phyloP scores from a whole-genome alignment of 2,888 invertebrate genomes.

The Physocephala rufipes region DNA sequence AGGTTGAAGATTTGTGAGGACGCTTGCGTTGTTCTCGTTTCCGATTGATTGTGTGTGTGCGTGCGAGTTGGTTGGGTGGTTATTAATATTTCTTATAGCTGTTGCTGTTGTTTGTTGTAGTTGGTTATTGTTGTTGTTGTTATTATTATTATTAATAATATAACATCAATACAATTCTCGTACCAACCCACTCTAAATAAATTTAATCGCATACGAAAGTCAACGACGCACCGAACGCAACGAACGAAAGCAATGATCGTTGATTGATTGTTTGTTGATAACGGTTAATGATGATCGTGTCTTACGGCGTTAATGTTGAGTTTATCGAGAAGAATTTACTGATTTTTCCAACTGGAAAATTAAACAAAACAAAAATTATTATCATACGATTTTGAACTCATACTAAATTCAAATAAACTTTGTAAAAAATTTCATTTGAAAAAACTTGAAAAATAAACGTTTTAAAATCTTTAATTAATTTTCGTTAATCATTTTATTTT shows the following conservation, averaged over 20 bases:
- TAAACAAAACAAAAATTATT: no score
- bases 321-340: background rate
- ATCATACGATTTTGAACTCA: no score
- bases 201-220: no score
- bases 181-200: background rate
- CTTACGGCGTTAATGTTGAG: background rate
- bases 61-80: background rate
- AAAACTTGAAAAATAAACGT: no score
- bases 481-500: background rate
- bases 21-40: no score
- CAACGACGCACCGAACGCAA: background rate
- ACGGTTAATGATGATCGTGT: background rate
- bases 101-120: background rate
- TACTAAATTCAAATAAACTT: no score
- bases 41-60: background rate
- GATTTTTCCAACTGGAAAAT: conserved; percentile 11
- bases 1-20: no score
- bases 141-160: background rate
- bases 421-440: background rate
- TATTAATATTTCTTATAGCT: background rate
- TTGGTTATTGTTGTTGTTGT: conserved; percentile 7
- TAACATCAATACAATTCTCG: conserved; percentile 6
- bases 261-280: background rate
- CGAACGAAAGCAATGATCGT: background rate
- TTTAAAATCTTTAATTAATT: no score